phyloP scores from a whole-genome alignment of 2,797 vertebrate species.

The Oryzias sinensis region DNA sequence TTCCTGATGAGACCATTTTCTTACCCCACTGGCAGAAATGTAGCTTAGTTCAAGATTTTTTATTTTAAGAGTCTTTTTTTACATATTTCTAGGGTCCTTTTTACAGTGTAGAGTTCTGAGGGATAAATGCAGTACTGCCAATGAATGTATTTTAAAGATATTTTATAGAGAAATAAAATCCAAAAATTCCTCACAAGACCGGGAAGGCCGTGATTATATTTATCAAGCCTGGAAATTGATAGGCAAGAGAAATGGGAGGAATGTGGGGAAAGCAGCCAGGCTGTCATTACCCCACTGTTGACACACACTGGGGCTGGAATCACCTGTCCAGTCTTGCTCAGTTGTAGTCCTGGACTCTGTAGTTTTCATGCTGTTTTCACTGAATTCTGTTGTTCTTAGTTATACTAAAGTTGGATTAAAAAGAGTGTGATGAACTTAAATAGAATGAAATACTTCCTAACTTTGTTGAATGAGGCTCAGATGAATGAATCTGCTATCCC shows the following conservation, averaged over 20 bases:
- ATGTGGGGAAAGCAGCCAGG: slow-evolving; percentile 52
- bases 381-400: background rate
- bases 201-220: background rate
- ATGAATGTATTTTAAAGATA: no score
- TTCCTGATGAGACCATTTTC: no score
- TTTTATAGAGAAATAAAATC: no score
- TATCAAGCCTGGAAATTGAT: slow-evolving; percentile 20
- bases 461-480: no score
- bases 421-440: background rate
- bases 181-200: background rate
- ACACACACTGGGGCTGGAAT: slow-evolving; percentile 25
- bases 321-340: slow-evolving; percentile 60
- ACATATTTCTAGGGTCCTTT: no score
- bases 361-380: no score
- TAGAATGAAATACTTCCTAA: no score
- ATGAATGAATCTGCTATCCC: background rate
- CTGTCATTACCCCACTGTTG: slow-evolving; percentile 45
- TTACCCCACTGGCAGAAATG: no score
- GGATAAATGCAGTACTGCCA: no score
- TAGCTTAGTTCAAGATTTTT: no score
- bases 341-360: slow-evolving; percentile 15
- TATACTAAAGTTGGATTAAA: background rate
- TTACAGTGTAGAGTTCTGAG: no score
- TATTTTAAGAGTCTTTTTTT: no score
- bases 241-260: slow-evolving; percentile 38